These are phyloP conservation scores for Epinephelus moara DNA, from an alignment of 2,113 vertebrate genomes.

Conservation along the genomic window DNA sequence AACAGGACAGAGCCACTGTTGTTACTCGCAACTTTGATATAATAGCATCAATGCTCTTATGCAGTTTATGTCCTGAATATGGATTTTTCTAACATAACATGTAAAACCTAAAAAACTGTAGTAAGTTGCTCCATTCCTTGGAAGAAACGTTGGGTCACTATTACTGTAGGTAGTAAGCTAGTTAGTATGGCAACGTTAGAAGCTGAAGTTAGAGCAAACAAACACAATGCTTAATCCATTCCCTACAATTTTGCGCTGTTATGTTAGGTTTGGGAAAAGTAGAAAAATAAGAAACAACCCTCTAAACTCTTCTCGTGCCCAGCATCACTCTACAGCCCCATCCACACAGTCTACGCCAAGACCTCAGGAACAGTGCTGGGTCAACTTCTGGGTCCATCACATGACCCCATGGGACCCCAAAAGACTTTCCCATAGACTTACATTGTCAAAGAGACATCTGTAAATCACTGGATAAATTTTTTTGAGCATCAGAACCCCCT, in stretches of 20 bases:
- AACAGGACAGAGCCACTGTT: neutral
- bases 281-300: neutral
- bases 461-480: too few species aligned
- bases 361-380: too few species aligned
- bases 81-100: neutral
- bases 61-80: neutral
- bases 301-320: neutral
- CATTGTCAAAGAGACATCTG: too few species aligned
- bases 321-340: neutral
- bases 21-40: neutral
- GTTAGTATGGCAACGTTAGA: neutral
- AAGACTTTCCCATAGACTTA: too few species aligned
- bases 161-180: neutral
- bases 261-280: neutral
- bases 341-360: neutral
- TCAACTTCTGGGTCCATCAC: too few species aligned
- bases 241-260: neutral
- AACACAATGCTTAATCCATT: neutral
- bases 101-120: neutral
- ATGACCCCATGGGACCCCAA: too few species aligned
- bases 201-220: neutral
- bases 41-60: neutral
- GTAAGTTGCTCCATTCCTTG: neutral
- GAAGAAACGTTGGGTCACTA: neutral
- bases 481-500: too few species aligned